These are phyloP conservation scores for Ganaspis sp. DNA, from an alignment of 1,140 invertebrate species.

Conservation along the genomic window DNA sequence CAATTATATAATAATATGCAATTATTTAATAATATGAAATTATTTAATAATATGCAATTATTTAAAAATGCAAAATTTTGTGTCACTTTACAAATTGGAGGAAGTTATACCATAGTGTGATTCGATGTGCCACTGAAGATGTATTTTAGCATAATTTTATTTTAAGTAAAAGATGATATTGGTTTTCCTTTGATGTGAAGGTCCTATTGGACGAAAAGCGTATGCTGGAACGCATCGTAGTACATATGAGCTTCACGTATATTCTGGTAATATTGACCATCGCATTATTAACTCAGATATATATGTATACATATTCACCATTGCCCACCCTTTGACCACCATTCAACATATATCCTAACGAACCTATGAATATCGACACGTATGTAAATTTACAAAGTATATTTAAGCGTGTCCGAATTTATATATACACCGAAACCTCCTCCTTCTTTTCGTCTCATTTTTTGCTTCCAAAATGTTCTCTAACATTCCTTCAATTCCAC, in stretches of 20 bases:
- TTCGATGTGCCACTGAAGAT: not conserved
- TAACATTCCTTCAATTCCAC: too few relatives aligned
- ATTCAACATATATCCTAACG: constrained; percentile 21
- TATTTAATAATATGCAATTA: too few relatives aligned
- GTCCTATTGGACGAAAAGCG: not conserved
- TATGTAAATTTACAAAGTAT: too few relatives aligned
- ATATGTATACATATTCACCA: constrained; percentile 32
- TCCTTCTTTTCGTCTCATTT: too few relatives aligned
- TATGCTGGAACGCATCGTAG: constrained; percentile 34
- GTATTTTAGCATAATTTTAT: not conserved
- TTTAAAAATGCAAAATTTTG: too few relatives aligned
- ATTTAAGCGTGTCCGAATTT: too few relatives aligned
- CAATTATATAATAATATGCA: too few relatives aligned
- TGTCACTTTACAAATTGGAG: too few relatives aligned
- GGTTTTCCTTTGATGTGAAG: constrained; percentile 8
- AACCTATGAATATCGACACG: constrained; percentile 53
- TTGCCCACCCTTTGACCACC: constrained; percentile 26
- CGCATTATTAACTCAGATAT: constrained; percentile 59
- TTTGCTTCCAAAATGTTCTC: too few relatives aligned
- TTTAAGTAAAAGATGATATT: constrained; percentile 5
- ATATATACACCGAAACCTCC: too few relatives aligned
- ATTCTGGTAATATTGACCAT: constrained; percentile 53
- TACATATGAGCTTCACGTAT: constrained; percentile 41
- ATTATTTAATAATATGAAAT: too few relatives aligned
- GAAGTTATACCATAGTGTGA: too few relatives aligned